Evolutionary conservation across 2,797 vertebrate species (phyloP).

Genomic region (Lagorchestes hirsutus): DNA sequence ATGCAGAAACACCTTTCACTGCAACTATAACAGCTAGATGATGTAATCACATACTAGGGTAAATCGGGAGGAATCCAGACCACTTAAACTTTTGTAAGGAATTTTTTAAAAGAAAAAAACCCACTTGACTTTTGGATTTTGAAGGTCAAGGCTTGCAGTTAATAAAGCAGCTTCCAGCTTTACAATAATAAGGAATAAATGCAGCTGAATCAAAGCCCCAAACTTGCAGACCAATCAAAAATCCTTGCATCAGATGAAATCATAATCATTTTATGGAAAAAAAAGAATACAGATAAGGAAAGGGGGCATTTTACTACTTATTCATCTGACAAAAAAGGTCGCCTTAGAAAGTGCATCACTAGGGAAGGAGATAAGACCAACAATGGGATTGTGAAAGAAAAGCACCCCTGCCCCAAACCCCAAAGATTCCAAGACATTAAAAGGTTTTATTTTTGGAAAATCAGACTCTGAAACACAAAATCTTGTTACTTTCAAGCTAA

Average conservation of each 20-base stretch:
- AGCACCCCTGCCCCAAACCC: neutral
- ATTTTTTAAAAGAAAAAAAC: constrained; percentile 4
- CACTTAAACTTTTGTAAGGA: neutral
- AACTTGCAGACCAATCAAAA: neutral
- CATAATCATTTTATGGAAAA: neutral
- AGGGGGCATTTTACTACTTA: neutral
- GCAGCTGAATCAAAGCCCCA: neutral
- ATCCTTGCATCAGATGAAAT: neutral
- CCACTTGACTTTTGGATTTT: neutral
- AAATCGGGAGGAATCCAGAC: constrained; percentile 11
- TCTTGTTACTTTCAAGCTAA: neutral
- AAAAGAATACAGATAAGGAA: neutral
- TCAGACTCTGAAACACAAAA: neutral
- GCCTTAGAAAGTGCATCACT: neutral
- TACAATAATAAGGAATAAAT: neutral
- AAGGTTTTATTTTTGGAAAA: neutral
- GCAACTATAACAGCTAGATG: neutral
- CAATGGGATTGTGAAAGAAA: neutral
- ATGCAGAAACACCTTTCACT: constrained; percentile 27
- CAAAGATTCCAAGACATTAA: neutral
- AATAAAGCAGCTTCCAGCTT: neutral
- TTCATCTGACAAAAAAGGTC: neutral
- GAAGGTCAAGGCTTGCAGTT: neutral
- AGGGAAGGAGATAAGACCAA: neutral
- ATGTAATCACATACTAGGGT: constrained; percentile 18